phyloP scores from a whole-genome alignment of 2,888 invertebrate genomes.

The Standfussiana lucernea region DNA sequence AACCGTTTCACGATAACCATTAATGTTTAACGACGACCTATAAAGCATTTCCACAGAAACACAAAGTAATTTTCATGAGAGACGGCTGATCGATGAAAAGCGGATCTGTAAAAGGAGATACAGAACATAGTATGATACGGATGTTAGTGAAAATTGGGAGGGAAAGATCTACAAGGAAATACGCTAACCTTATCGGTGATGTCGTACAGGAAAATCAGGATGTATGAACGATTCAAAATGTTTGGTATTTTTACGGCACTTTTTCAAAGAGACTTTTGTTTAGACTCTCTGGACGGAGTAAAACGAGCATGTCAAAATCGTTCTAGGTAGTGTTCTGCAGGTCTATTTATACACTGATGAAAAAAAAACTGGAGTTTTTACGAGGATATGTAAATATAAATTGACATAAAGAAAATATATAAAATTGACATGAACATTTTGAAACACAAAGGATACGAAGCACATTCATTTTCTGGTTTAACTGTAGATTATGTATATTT shows the following conservation, averaged over 20 bases:
- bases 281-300: not conserved
- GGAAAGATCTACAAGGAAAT: not conserved
- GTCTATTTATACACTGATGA: no score
- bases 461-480: not conserved
- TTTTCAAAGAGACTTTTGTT: not conserved
- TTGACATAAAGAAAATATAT: no score
- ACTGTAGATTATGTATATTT: not conserved
- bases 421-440: not conserved
- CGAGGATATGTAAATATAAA: no score
- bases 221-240: not conserved
- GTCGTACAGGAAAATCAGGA: not conserved
- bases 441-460: not conserved
- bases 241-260: not conserved
- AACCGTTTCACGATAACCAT: conserved; percentile 9
- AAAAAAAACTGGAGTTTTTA: not conserved
- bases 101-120: not conserved
- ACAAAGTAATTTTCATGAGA: conserved; percentile 17
- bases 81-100: not conserved
- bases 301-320: not conserved
- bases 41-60: conserved; percentile 4
- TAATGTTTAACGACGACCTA: conserved; percentile 25
- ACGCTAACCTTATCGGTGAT: not conserved
- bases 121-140: not conserved
- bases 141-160: not conserved
- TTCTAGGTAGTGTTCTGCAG: not conserved